phyloP scores from a whole-genome alignment of 1,140 invertebrate genomes.

The Ceratina japonica region DNA sequence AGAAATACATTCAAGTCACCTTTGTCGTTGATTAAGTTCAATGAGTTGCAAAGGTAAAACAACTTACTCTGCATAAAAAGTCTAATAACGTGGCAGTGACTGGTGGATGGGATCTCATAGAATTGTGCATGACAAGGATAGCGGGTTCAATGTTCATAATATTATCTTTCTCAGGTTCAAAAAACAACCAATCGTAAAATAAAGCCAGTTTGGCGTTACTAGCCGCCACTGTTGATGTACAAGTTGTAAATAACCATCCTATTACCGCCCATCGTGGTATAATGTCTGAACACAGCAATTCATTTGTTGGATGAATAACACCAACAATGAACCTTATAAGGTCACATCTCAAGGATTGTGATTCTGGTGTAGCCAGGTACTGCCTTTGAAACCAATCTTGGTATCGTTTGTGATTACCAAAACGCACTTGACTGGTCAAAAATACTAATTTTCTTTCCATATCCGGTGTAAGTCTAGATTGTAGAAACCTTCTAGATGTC shows the following conservation, averaged over 20 bases:
- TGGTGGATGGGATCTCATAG: conserved; percentile 96
- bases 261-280: conserved; percentile 99
- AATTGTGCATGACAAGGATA: conserved; percentile 98
- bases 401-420: conserved; percentile 98
- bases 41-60: not conserved
- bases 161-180: conserved; percentile 96
- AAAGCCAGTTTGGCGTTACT: conserved; percentile 97
- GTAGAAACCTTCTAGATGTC: conserved; percentile 94
- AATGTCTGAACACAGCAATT: conserved; percentile 97
- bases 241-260: conserved; percentile 97
- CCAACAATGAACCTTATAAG: conserved; percentile 98
- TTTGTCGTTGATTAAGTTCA: not conserved
- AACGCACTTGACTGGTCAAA: conserved; percentile 94
- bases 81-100: conserved; percentile 96
- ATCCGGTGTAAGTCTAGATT: conserved; percentile 95
- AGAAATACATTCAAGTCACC: conserved; percentile 20
- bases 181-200: conserved; percentile 99
- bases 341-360: conserved; percentile 96
- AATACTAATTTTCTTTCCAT: conserved; percentile 98
- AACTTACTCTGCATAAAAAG: conserved; percentile 92
- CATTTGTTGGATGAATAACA: conserved; percentile 98
- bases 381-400: conserved; percentile 99
- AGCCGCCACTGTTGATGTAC: conserved; percentile 95
- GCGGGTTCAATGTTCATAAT: conserved; percentile 99
- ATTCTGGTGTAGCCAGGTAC: conserved; percentile 98